Conservation (phyloP, 2,888 invertebrate species). For the Craniophora ligustri region DNA sequence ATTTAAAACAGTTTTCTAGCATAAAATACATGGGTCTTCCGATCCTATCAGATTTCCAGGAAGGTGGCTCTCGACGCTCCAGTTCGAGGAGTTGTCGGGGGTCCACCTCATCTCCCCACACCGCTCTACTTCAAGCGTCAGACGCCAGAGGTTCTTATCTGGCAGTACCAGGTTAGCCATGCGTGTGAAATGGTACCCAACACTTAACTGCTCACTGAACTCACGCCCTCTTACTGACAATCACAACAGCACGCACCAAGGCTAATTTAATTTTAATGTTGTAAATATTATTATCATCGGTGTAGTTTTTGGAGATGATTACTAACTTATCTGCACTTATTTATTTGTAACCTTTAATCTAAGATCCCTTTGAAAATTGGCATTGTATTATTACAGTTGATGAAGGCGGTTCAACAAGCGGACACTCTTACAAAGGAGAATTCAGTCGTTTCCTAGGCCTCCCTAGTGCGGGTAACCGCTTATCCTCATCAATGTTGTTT, state of each 20-base stretch:
- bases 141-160: slow-evolving; percentile 90
- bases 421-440: slow-evolving; percentile 84
- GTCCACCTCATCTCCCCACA: slow-evolving; percentile 83
- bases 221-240: slow-evolving; percentile 73
- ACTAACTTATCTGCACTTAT: slow-evolving; percentile 21
- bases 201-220: slow-evolving; percentile 66
- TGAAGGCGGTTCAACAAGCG: slow-evolving; percentile 82
- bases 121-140: slow-evolving; percentile 85
- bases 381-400: slow-evolving; percentile 84
- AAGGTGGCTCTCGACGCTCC: slow-evolving; percentile 84
- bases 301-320: slow-evolving; percentile 42
- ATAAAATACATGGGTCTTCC: slow-evolving; percentile 53
- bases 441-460: slow-evolving; percentile 91
- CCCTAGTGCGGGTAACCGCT: slow-evolving; percentile 89
- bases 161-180: slow-evolving; percentile 89
- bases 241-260: slow-evolving; percentile 71
- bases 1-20: slow-evolving; percentile 32
- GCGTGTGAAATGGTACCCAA: slow-evolving; percentile 65
- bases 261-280: slow-evolving; percentile 71
- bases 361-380: slow-evolving; percentile 63
- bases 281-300: slow-evolving; percentile 56
- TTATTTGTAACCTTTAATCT: slow-evolving; percentile 30
- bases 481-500: slow-evolving; percentile 73
- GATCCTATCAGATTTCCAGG: slow-evolving; percentile 86
- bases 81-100: slow-evolving; percentile 82